Base-by-base conservation (phyloP, 2,797 vertebrate genomes). In the Myotis myotis region DNA sequence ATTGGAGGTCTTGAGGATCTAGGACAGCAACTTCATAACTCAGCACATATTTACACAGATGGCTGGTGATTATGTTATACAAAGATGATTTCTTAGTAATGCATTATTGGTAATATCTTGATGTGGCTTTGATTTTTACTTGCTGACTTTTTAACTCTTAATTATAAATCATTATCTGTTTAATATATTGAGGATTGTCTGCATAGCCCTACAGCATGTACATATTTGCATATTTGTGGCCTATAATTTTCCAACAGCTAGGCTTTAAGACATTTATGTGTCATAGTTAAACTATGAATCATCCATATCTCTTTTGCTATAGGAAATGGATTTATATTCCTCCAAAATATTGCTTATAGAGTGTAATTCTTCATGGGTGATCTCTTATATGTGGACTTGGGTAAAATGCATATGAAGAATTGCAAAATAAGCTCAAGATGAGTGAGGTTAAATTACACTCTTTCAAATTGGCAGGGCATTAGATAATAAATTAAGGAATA, bases 141-240 rank as follows among this genome's bases (percentile, higher is more conserved):
- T 23, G 15, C 13, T 87, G 51, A 30, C 20, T 86, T 86, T 53
- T 90, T 57, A 74, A 68, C 17, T 71, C 47, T 81, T 87, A 92
- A 89, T 87, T 71, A 84, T 90, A 95, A 87, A 87, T 92, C 78
- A 84, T 64, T 90, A 79, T 83, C 53, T 81, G 7, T 38, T 89
- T 57, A 92, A 53, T 71, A 47, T 66, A 53, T 71, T 87, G 11
- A 38, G 25, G 28, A 51, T 75, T 92, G 20, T 92, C 80, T 95
- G 51, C 47, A 66, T 47, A 92, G 89, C 10, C 12, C 72, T 71
- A 70, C 3, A 70, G 6, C 23, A 19, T 66, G 19, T 33, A 64
- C 6, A 20, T 87, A 90, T 87, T 92, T 96, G 71, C 95, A 96
- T 94, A 87, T 95, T 85, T 95, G 44, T 95, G 78, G 53, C 19